phyloP scores from a whole-genome alignment of 2,797 vertebrate genomes.

The Leucoraja ocellata region DNA sequence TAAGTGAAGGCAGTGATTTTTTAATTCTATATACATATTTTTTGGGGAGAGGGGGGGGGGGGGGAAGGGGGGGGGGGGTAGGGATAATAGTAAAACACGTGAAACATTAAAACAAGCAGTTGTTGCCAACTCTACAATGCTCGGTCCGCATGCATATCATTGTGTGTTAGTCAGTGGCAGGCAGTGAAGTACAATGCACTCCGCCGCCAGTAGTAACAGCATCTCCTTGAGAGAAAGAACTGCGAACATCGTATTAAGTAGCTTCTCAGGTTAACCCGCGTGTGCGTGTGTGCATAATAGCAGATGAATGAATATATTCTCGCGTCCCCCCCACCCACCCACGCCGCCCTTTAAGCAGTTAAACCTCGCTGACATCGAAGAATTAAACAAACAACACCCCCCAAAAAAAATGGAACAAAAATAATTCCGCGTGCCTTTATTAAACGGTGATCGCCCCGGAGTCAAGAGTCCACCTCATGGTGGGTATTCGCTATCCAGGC shows the following conservation, averaged over 20 bases:
- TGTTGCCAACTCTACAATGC: slow-evolving; percentile 28
- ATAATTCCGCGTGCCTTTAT: no score
- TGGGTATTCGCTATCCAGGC: no score
- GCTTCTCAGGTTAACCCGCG: slow-evolving; percentile 1
- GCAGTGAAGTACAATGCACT: background rate
- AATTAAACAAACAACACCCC: background rate
- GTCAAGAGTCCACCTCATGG: no score
- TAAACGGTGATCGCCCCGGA: no score
- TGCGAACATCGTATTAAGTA: slow-evolving; percentile 19
- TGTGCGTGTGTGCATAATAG: background rate
- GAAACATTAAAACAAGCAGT: background rate
- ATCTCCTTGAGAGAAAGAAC: background rate
- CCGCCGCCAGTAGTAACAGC: background rate
- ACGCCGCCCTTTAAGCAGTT: background rate
- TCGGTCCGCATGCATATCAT: slow-evolving; percentile 15
- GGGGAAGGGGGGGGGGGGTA: background rate
- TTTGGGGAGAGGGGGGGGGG: no score
- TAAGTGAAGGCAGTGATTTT: no score
- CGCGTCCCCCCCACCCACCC: background rate
- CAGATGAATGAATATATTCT: slow-evolving; percentile 11
- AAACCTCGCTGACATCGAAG: background rate
- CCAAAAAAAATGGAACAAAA: no score
- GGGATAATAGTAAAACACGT: background rate
- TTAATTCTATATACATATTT: no score
- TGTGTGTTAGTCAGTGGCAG: background rate